Base-by-base conservation (phyloP, 2,113 vertebrate species). In the Tor tambroides region DNA sequence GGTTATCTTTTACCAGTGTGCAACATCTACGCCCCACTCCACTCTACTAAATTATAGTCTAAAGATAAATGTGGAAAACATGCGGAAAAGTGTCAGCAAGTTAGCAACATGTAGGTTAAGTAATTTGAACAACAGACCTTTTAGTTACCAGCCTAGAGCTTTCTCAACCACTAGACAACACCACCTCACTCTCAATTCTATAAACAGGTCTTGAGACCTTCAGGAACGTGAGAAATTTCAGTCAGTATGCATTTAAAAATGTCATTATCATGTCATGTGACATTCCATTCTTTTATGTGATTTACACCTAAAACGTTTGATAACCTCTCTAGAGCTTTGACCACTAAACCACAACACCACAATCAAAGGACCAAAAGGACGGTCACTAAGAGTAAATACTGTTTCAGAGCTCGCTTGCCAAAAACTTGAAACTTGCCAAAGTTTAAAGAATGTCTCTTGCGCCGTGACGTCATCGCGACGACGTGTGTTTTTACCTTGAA, bases 401-500 rank as follows among this genome's bases (percentile, higher is more conserved):
- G 41, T 41, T 9, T 41, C 41, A 9, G 8, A 2, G 41, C 7
- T 41, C 41, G 41, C 41, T 41, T 9, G 35, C 4, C 35, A 35
- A 35, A 35, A 35, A 6, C 0, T 5, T 3, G 4, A 35, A 35
- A 35, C 35, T 35, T 35, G 35, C 6, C 38, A 26, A 46, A 65
- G n/a, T 38, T 80, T 9, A 12, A 0, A 61, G 28, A 79, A 35
- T 5, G 63, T 32, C 7, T 8, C 5, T 49, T 12, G 26, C 26
- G 5, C 2, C 4, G 80, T 84, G 82, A 84, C 82, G 82, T 84
- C 88, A 89, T 91, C 94, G 19, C 15, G 43, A 30, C 43, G 28
- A 51, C 6, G 28, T 26, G 67, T 26, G 67, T 84, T 71, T 82
- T 84, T 97, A 99, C 98, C 98, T 99, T 99, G 98, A 83, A 99